Conservation (phyloP, 2,113 vertebrate species). For the Martes martes region DNA sequence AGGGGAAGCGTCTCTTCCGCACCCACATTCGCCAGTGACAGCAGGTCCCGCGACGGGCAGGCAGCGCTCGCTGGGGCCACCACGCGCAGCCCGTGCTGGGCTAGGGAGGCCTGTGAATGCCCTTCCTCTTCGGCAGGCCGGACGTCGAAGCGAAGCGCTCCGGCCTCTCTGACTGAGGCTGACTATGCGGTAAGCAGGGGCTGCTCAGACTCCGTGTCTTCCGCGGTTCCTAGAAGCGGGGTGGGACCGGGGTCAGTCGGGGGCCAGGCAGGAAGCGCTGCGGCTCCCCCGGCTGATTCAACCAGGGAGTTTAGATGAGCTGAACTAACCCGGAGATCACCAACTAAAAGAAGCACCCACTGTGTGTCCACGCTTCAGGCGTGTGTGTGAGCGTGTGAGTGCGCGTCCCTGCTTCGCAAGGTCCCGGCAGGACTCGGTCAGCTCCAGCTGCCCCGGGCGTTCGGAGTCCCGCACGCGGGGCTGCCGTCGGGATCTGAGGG, state of each 20-base stretch:
- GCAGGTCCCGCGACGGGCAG: neutral
- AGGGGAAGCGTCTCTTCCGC: neutral
- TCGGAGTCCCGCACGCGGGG: neutral
- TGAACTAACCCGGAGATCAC: neutral
- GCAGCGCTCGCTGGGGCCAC: neutral
- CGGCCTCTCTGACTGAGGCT: neutral
- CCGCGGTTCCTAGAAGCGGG: neutral
- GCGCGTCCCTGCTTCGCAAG: no score
- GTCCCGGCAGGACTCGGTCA: neutral
- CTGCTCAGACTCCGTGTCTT: neutral
- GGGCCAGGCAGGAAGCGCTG: neutral
- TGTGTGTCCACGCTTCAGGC: no score
- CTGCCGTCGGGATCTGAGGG: neutral
- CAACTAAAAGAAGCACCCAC: neutral
- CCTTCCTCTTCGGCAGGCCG: neutral
- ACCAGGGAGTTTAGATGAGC: neutral
- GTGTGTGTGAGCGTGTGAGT: neutral
- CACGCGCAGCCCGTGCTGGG: neutral
- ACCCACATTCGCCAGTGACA: neutral
- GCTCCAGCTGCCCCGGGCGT: no score
- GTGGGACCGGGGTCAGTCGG: neutral
- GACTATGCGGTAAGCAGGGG: no score
- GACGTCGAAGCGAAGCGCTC: neutral
- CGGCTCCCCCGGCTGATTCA: neutral
- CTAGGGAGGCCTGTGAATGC: neutral